Evolutionary conservation across 2,888 invertebrate species (phyloP).

Genomic region (Litoditis marina): DNA sequence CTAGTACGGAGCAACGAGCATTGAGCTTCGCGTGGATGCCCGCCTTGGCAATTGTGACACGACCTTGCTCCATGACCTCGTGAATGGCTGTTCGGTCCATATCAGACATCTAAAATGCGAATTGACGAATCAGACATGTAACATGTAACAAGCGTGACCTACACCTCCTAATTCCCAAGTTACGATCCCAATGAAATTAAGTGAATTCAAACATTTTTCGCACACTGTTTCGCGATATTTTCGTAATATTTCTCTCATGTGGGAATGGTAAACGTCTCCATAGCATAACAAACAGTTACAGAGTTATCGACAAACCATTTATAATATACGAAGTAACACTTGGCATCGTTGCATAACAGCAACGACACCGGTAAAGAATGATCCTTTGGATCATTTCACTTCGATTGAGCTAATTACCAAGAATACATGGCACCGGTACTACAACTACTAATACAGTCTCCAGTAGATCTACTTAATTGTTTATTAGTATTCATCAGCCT

Average conservation of each 20-base stretch:
- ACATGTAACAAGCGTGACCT: too few relatives aligned
- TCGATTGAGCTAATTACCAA: too few relatives aligned
- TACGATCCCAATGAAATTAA: too few relatives aligned
- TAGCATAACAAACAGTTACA: background rate
- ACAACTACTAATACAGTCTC: too few relatives aligned
- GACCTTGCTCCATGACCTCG: constrained; percentile 98
- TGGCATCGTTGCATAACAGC: too few relatives aligned
- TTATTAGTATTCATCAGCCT: too few relatives aligned
- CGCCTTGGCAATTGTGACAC: constrained; percentile 93
- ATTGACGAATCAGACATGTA: too few relatives aligned
- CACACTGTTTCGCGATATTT: background rate
- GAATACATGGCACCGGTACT: too few relatives aligned
- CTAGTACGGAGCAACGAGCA: constrained; percentile 92
- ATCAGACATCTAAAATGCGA: constrained; percentile 84
- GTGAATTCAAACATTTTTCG: background rate
- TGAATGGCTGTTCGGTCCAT: constrained; percentile 98
- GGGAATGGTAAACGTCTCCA: background rate
- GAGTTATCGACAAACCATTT: background rate
- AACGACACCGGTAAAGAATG: background rate
- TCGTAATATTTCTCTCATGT: too few relatives aligned
- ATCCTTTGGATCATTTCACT: background rate
- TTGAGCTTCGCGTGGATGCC: constrained; percentile 92
- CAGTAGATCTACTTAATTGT: too few relatives aligned
- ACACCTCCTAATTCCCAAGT: too few relatives aligned
- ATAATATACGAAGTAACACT: background rate